Base-by-base conservation (phyloP, 2,888 invertebrate species). In the Cryptophagus acutangulus region DNA sequence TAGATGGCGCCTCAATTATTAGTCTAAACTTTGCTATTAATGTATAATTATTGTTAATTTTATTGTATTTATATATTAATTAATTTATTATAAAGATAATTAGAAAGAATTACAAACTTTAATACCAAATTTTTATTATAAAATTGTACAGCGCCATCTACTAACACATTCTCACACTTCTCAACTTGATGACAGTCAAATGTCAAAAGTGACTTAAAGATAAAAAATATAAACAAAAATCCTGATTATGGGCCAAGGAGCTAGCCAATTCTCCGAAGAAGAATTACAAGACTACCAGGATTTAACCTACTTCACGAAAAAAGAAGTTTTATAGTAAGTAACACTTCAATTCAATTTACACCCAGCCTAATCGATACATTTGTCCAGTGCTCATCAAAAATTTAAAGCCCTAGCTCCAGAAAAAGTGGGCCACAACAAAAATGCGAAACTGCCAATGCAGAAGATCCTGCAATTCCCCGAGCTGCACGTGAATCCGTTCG, bases 241-340 rank as follows among this genome's bases (percentile, higher is more conserved):
- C n/a, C n/a, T n/a, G n/a, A n/a, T n/a, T n/a, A 89, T 89, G 88
- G 89, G 88, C 15, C 86, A 87, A 62, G 79, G 82, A 17, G 83
- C 79, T 65, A 87, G 88, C 69, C 87, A 87, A 59, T 90, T 92
- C 67, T 82, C 84, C 1, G 88, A 88, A 58, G 86, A 89, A 65
- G 91, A 92, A 70, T 75, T 92, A 10, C 87, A 89, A 69, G 91
- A 92, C 70, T 92, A 92, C 67, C 84, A 92, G 88, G 93, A 93
- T 71, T 78, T 93, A 49, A 93, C 92, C 12, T 93, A 91, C 70
- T 93, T 94, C 66, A 88, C 89, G 1, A 89, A 89, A 63, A 90
- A 91, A 60, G 93, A 94, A 77, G 90, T 94, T 33, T 71, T 93
- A 46, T 82, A 84, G 91, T 91, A 74, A 84, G 86, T 81, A 30